A percentile compares a stretch with the other conserved stretches of the same genome.
These are phyloP conservation scores for Hoplostethus mediterraneus DNA, from an alignment of 2,797 vertebrate genomes.

Conservation along the genomic window DNA sequence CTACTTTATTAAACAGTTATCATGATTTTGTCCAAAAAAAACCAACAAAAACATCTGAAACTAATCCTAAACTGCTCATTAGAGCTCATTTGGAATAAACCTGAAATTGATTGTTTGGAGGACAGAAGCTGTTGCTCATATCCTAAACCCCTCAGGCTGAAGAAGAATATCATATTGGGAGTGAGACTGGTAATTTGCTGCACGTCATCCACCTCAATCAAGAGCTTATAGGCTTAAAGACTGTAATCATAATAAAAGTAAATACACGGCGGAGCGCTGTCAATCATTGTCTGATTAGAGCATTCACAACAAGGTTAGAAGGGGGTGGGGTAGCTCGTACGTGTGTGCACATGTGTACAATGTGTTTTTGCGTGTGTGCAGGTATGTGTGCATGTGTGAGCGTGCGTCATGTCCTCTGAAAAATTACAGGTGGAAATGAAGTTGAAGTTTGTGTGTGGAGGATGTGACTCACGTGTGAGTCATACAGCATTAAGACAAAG, in stretches of 20 bases:
- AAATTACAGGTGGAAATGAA: no score
- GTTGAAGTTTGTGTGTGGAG: neutral
- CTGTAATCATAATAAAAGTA: constrained; percentile 33
- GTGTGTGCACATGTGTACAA: no score
- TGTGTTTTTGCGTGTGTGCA: neutral
- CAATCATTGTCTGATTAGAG: constrained; percentile 44
- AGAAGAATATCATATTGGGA: constrained; percentile 19
- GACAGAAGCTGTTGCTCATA: neutral
- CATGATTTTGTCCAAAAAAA: constrained; percentile 1
- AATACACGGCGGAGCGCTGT: constrained; percentile 23
- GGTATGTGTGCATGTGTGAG: neutral
- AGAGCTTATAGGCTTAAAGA: constrained; percentile 23
- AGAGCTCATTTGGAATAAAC: constrained; percentile 32
- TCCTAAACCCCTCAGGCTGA: constrained; percentile 13
- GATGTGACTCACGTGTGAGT: neutral
- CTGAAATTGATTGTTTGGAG: constrained; percentile 34
- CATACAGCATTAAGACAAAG: no score
- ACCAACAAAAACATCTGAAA: neutral
- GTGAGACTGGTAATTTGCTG: constrained; percentile 23
- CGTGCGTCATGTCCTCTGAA: neutral
- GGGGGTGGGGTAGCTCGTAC: neutral
- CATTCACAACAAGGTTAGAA: constrained; percentile 20
- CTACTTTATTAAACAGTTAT: constrained; percentile 3
- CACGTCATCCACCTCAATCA: constrained; percentile 39
- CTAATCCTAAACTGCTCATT: constrained; percentile 26